Evolutionary conservation across 2,113 vertebrate genomes (phyloP), one percentile per base, ranked within the genome.

Genomic region (Hydrochoerus hydrochaeris): DNA sequence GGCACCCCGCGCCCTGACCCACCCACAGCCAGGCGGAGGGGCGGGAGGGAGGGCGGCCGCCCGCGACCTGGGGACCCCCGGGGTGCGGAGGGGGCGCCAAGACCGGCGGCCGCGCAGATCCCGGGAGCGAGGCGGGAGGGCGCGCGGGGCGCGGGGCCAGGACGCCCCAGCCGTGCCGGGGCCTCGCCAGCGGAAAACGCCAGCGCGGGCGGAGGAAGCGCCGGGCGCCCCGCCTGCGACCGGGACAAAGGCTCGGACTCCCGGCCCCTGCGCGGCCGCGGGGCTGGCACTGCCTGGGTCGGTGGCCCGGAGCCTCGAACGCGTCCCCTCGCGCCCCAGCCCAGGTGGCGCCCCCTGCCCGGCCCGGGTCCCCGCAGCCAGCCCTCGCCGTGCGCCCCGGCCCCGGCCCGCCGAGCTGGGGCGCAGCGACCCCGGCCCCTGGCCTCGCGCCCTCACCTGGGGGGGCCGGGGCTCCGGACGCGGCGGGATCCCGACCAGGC

Each of bases 401-500:
- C 62, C 73, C 1, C 19, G 46, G 75, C 57, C 57, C n/a, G 81
- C 78, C 12, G 4, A 12, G 71, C 20, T 38, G 77, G 77, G 77
- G 14, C 77, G 49, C 20, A 49, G 85, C 17, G 57, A 41, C 46
- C 62, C 92, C 10, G 41, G 87, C 52, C 62, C 58, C 71, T 58
- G n/a, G 93, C n/a, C 57, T 75, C 14, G 91, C 52, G 54, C 75
- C 92, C 98, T 98, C 97, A 98, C 98, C 98, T 97, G 97, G 32
- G 97, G 91, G 91, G 97, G 98, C 96, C 97, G 97, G 98, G 98
- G 94, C 71, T 99, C 99, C 93, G 99, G 95, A 97, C 99, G 98
- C 97, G 99, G 99, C 85, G 99, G 99, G 98, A 99, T 99, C 99
- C 99, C 99, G 99, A 99, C 99, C 98, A 99, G 99, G 99, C 99